Conservation (phyloP, 2,797 vertebrate genomes). For the Rhynchonycteris naso region DNA sequence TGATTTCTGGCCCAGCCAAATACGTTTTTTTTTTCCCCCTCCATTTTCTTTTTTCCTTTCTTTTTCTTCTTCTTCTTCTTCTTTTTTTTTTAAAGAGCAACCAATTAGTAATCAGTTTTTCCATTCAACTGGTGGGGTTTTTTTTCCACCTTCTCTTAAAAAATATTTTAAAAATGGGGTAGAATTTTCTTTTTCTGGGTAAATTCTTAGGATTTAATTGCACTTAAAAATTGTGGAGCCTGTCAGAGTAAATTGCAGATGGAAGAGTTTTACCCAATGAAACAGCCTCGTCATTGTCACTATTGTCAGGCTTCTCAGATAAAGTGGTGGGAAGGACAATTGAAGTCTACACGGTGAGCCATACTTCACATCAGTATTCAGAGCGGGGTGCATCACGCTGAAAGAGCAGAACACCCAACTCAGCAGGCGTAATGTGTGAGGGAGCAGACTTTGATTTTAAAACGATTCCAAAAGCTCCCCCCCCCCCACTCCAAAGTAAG, state of each 20-base stretch:
- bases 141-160: conserved; percentile 23
- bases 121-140: conserved; percentile 55
- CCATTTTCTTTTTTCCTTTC: background rate
- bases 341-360: conserved; percentile 5
- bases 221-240: conserved; percentile 72
- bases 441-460: conserved; percentile 30
- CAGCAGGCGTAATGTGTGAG: background rate
- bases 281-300: conserved; percentile 66
- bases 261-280: conserved; percentile 57
- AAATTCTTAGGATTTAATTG: conserved; percentile 79
- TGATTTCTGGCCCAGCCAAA: conserved; percentile 49
- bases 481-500: background rate
- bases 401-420: conserved; percentile 5
- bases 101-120: conserved; percentile 70
- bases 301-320: conserved; percentile 58
- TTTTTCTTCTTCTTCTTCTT: background rate
- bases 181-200: conserved; percentile 69
- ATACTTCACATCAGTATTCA: conserved; percentile 38
- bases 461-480: background rate
- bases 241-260: conserved; percentile 77
- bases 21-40: background rate
- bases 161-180: conserved; percentile 48
- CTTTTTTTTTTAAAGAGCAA: background rate
- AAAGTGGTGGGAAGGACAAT: conserved; percentile 69
- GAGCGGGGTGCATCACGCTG: background rate